A percentile compares a stretch with the other conserved stretches of the same genome.
Evolutionary conservation across 1,140 invertebrate genomes (phyloP).

Genomic region (Acromyrmex heyeri): DNA sequence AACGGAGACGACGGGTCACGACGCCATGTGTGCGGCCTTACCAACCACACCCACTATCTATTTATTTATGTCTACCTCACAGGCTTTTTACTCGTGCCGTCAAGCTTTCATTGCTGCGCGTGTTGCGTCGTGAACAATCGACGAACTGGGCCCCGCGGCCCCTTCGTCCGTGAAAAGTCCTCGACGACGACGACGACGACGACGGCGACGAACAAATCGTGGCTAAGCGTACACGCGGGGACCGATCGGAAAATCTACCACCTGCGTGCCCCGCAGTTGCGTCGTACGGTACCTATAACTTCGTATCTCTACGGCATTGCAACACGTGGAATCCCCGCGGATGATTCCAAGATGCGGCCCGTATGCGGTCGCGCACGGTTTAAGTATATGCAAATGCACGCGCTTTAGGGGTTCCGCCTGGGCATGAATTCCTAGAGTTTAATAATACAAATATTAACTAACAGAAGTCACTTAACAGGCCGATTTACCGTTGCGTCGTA

Average conservation of each 20-base stretch:
- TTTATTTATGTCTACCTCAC: conserved; percentile 78
- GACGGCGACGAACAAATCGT: conserved; percentile 17
- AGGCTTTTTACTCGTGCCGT: conserved; percentile 74
- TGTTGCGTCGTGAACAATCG: conserved; percentile 72
- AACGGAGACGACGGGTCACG: conserved; percentile 76
- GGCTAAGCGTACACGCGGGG: not conserved
- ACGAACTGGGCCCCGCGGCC: conserved; percentile 57
- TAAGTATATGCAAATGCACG: conserved; percentile 45
- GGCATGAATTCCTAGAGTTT: conserved; percentile 31
- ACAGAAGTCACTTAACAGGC: not conserved
- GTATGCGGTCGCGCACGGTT: conserved; percentile 13
- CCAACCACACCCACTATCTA: conserved; percentile 76
- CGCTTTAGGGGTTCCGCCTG: conserved; percentile 41
- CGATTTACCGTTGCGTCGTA: not conserved
- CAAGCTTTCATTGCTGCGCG: conserved; percentile 73
- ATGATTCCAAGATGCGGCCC: conserved; percentile 38
- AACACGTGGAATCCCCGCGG: conserved; percentile 16
- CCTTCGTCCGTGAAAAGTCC: conserved; percentile 56
- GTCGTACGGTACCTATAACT: conserved; percentile 54
- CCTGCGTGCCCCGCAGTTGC: conserved; percentile 59
- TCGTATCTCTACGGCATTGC: conserved; percentile 35
- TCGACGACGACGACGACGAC: not conserved
- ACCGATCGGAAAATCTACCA: conserved; percentile 59
- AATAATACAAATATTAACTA: conserved; percentile 22
- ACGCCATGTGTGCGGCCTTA: conserved; percentile 78